Percentiles rank a stretch among this genome's conserved stretches.
Evolutionary conservation across 2,888 invertebrate genomes (phyloP).

Genomic region (Temnothorax unifasciatus): DNA sequence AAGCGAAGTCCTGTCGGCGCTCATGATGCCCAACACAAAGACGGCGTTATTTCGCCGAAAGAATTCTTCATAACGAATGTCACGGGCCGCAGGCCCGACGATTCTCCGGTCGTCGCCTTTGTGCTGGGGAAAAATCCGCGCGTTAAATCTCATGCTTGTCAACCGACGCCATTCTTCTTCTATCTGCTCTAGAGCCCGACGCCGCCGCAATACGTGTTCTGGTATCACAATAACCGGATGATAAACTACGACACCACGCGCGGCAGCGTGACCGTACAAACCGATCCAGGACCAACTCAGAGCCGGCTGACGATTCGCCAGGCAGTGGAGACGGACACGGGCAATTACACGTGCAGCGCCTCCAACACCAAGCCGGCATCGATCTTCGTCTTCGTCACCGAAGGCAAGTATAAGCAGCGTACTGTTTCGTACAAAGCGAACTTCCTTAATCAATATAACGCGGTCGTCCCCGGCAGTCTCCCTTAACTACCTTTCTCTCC

Average conservation of each 20-base stretch:
- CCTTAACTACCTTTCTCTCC: conserved; percentile 6
- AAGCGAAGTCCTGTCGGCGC: conserved; percentile 16
- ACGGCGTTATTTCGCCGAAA: conserved; percentile 17
- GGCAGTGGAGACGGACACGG: conserved; percentile 94
- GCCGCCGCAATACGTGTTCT: conserved; percentile 97
- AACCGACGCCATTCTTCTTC: conserved; percentile 40
- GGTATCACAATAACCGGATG: conserved; percentile 98
- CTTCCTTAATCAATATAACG: conserved; percentile 38
- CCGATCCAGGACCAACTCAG: conserved; percentile 94
- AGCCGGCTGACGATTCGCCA: conserved; percentile 94
- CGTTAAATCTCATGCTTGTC: conserved; percentile 54
- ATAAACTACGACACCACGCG: conserved; percentile 96
- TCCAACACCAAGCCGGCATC: conserved; percentile 96
- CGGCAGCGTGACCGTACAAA: conserved; percentile 93
- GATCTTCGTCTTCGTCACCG: conserved; percentile 96
- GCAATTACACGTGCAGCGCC: conserved; percentile 96
- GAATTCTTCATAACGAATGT: conserved; percentile 49
- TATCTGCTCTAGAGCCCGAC: conserved; percentile 92
- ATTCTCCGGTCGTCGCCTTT: conserved; percentile 25
- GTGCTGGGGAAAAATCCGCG: conserved; percentile 42
- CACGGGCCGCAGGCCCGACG: not conserved
- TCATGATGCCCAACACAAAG: conserved; percentile 19
- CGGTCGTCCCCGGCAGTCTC: not conserved
- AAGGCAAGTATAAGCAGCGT: conserved; percentile 89
- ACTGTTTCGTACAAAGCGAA: not conserved